A percentile compares a stretch with the other conserved stretches of the same genome.
These are phyloP conservation scores for Monoplex corrugatus DNA, from an alignment of 2,888 invertebrate species.

Conservation along the genomic window DNA sequence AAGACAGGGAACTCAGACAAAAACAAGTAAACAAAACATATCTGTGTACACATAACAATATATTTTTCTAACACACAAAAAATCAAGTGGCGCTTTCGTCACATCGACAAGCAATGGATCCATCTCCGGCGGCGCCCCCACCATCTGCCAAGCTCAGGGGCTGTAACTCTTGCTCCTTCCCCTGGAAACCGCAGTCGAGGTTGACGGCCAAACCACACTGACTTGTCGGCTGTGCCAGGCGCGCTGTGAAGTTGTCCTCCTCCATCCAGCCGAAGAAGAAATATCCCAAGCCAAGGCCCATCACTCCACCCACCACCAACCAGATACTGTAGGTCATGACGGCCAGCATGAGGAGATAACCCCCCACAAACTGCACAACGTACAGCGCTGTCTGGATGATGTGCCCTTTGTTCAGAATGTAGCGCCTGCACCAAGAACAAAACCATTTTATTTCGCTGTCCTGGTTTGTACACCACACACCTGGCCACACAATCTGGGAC, in stretches of 20 bases:
- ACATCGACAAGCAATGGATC: conserved; percentile 41
- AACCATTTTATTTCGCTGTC: not conserved
- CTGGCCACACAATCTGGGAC: too few relatives aligned
- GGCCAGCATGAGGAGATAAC: conserved; percentile 59
- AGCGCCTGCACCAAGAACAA: conserved; percentile 48
- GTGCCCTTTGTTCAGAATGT: conserved; percentile 58
- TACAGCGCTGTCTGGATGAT: conserved; percentile 58
- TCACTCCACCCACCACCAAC: conserved; percentile 55
- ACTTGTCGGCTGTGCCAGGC: not conserved
- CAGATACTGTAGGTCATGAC: conserved; percentile 61
- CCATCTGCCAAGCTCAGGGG: conserved; percentile 45
- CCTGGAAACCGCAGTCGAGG: conserved; percentile 43
- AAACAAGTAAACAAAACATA: too few relatives aligned
- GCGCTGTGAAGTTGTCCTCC: conserved; percentile 38
- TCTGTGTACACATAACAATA: too few relatives aligned
- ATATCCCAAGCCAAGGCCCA: conserved; percentile 59
- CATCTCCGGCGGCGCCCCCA: conserved; percentile 35
- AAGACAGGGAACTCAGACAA: too few relatives aligned
- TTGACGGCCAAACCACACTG: conserved; percentile 38
- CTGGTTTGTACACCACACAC: too few relatives aligned
- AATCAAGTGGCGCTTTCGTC: conserved; percentile 26
- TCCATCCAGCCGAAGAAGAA: conserved; percentile 60
- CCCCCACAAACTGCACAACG: conserved; percentile 57
- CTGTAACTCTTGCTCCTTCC: conserved; percentile 47
- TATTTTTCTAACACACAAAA: not conserved